Conservation (phyloP, 2,113 vertebrate species). For the Carassius auratus region DNA sequence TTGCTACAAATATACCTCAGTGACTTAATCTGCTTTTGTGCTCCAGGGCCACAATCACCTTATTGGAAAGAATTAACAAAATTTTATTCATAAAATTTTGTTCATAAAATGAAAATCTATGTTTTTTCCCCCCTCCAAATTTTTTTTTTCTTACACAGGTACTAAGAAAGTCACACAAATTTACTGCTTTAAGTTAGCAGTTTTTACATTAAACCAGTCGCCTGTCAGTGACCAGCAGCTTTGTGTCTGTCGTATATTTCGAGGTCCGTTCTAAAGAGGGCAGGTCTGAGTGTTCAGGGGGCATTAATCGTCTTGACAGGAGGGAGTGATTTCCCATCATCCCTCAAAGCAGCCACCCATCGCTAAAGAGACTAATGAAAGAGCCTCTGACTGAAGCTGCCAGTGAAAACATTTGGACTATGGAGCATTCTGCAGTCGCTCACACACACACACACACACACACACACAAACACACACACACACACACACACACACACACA, state of each 20-base stretch:
- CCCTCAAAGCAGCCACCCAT: not conserved
- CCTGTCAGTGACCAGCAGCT: not conserved
- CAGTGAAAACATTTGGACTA: constrained; percentile 3
- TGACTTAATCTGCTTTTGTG: too few species aligned
- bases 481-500: too few species aligned
- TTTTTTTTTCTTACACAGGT: not conserved
- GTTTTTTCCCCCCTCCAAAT: too few species aligned
- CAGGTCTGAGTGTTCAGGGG: not conserved
- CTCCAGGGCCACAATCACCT: too few species aligned
- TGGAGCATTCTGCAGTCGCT: not conserved
- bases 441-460: not conserved
- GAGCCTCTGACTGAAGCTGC: not conserved
- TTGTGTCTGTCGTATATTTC: not conserved
- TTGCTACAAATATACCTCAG: too few species aligned
- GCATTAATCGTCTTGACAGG: constrained; percentile 13
- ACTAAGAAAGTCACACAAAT: not conserved
- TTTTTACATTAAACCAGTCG: not conserved
- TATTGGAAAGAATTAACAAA: too few species aligned
- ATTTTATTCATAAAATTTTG: too few species aligned
- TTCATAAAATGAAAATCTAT: not conserved
- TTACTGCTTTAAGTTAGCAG: not conserved
- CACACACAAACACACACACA: too few species aligned
- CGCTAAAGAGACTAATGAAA: constrained; percentile 22
- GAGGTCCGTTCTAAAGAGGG: not conserved
- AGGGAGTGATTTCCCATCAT: constrained; percentile 38